A percentile compares a stretch with the other conserved stretches of the same genome.
Conservation (phyloP, 2,888 invertebrate species). For the Ormia ochracea region DNA sequence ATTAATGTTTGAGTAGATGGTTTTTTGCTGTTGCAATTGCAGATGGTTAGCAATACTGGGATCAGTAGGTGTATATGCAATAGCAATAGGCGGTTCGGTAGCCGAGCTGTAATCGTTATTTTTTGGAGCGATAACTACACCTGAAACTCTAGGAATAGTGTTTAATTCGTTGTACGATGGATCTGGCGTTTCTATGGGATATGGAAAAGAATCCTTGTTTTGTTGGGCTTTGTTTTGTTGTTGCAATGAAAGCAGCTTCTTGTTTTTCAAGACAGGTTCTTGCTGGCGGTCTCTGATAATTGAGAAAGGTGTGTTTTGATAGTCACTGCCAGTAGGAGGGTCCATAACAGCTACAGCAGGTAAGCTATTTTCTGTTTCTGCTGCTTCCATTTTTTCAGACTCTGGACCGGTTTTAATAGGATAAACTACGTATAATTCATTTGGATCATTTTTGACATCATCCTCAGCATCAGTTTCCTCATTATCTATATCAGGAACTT, state of each 20-base stretch:
- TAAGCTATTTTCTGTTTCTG: constrained; percentile 63
- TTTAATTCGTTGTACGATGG: constrained; percentile 74
- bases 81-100: constrained; percentile 81
- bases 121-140: constrained; percentile 76
- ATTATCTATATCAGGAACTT: constrained; percentile 67
- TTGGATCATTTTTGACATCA: constrained; percentile 55
- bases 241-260: constrained; percentile 72
- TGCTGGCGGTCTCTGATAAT: constrained; percentile 76
- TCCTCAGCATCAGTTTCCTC: constrained; percentile 58
- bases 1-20: constrained; percentile 77
- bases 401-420: constrained; percentile 68
- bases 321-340: constrained; percentile 70
- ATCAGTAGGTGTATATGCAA: constrained; percentile 82
- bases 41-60: constrained; percentile 66
- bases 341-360: constrained; percentile 67
- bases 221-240: constrained; percentile 66
- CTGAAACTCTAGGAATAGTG: constrained; percentile 68
- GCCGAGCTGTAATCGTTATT: constrained; percentile 74
- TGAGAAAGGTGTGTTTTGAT: constrained; percentile 77
- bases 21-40: too few relatives aligned
- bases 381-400: constrained; percentile 37
- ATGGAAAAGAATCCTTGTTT: constrained; percentile 81
- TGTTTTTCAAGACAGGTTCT: constrained; percentile 77
- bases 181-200: constrained; percentile 81
- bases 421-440: constrained; percentile 70